Base-by-base conservation (phyloP, 2,888 invertebrate species). In the Tricholauxania praeusta region DNA sequence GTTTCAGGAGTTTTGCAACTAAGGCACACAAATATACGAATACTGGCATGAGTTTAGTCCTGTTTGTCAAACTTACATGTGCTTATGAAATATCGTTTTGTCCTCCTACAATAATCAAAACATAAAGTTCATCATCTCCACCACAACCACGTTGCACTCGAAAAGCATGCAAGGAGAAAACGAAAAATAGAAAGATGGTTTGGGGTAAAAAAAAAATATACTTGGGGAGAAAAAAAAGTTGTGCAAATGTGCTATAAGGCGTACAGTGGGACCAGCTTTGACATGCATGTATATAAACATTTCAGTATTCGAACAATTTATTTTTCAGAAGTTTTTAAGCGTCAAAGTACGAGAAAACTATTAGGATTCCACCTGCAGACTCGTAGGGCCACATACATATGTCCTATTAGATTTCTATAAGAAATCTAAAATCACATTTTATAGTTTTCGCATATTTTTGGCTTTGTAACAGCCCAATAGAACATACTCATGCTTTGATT, bases 61-160 rank as follows among this genome's bases (percentile, higher is more conserved):
- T 63, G n/a, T 15, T 32, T 47, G 12, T 28, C 22, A n/a, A 62
- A 62, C 47, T 47, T 19, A 59, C 69, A 59, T 69, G 60, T 14
- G 15, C 63, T 71, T 67, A 63, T 67, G 53, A 71, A 72, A 72
- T 69, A 71, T 71, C 57, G 72, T 65, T 73, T 72, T 73, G 75
- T 70, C 57, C 73, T 75, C 62, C 64, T 71, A 75, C 69, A 63
- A 75, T 63, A 71, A 70, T 73, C 68, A 73, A 69, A 75, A 71
- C 64, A 70, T 70, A 65, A 63, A 71, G 67, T 73, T 71, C 73
- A 64, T 22, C 49, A 19, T 28, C 17, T 12, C 22, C 28, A 49
- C n/a, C n/a, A n/a, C 48, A 17, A 15, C 28, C 17, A 62, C 12
- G 22, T 32, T 22, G 12, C 15, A 63, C 17, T 52, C 6, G 17